Evolutionary conservation across 2,113 vertebrate genomes (phyloP), one percentile per base, ranked within the genome.

Genomic region (Halcyon senegalensis): DNA sequence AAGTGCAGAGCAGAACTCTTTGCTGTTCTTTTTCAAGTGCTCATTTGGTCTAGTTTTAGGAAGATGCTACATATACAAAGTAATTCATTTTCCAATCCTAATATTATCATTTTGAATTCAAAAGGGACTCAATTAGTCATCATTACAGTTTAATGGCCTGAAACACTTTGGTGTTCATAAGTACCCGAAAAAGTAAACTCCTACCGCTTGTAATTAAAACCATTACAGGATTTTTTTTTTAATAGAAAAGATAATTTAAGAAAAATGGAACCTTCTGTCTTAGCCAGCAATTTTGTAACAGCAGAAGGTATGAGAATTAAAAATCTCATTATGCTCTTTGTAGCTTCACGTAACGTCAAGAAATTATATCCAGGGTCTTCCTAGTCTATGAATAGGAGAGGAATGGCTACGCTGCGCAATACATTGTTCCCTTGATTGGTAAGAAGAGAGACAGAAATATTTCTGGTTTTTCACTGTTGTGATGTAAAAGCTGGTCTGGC

Each of bases 121-220:
- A 95, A 96, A 84, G 72, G 75, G 64, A 69, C 30, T 88, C 82
- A 85, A 33, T 91, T 90, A 94, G 76, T 94, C 87, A 90, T 92
- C 89, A 87, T 87, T 85, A 68, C 41, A 78, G 48, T 91, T 93
- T 90, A 96, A 93, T 78, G 35, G 55, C 73, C 72, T 89, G 82
- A 85, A 97, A 95, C 67, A 39, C 33, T 87, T 84, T 8, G 43
- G 25, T 84, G 46, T 85, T 96, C 87, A 55, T 81, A 92, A 96
- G 35, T 46, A 79, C 70, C 39, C 10, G 3, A 24, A 91, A 91
- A 91, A 96, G 64, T 81, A 93, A 96, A 96, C 23, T 93, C 62
- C 55, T 74, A 31, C 68, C 28, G 90, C 62, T 91, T 56, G 58
- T 73, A 77, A 82, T 85, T 93, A 78, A 85, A 91, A 69, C 37